phyloP scores from a whole-genome alignment of 1,140 invertebrate genomes.

The Sarcophaga peregrina region DNA sequence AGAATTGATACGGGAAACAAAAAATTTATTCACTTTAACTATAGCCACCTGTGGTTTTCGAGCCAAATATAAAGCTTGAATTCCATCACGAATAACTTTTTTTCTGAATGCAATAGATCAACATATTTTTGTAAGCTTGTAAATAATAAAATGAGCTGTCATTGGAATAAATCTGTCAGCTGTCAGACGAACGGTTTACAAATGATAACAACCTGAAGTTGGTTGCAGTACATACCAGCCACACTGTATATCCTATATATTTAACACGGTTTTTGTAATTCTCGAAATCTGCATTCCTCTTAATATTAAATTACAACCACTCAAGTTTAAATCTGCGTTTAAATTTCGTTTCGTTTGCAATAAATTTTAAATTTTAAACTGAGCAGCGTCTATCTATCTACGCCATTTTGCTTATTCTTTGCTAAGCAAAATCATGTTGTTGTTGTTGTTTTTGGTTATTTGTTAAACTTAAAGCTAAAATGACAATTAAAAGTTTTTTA shows the following conservation, averaged over 20 bases:
- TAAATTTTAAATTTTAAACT: neutral
- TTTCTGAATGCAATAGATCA: no score
- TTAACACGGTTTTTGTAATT: neutral
- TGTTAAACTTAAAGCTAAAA: conserved; percentile 39
- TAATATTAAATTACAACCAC: neutral
- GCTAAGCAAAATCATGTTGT: neutral
- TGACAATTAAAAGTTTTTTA: conserved; percentile 40
- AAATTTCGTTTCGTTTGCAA: neutral
- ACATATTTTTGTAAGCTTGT: no score
- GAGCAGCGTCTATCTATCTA: neutral
- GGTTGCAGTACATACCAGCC: no score
- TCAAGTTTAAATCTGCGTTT: neutral
- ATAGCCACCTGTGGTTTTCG: no score
- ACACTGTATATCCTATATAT: neutral
- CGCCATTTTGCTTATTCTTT: neutral
- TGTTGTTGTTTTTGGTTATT: conserved; percentile 4
- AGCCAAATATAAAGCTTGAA: no score
- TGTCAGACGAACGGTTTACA: no score
- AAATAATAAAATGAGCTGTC: no score
- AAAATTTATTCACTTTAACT: no score
- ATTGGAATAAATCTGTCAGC: no score
- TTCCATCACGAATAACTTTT: no score
- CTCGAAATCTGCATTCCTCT: neutral
- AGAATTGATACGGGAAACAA: no score
- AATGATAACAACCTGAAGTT: no score